These are phyloP conservation scores for Armadillidium nasatum DNA, from an alignment of 1,140 invertebrate species.

Conservation along the genomic window DNA sequence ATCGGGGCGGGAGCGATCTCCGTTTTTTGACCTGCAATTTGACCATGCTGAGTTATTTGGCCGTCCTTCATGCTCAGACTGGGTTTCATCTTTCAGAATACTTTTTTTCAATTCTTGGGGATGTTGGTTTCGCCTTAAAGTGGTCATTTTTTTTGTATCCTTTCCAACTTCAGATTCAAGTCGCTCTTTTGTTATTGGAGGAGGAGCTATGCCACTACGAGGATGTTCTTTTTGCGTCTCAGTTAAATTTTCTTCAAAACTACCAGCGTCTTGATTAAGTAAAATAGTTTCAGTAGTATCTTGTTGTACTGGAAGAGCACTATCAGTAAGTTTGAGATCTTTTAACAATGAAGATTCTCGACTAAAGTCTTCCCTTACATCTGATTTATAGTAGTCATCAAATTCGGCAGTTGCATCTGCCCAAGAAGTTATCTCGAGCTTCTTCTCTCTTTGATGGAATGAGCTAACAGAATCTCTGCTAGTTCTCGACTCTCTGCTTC, in stretches of 20 bases:
- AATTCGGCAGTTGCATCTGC: conserved; percentile 39
- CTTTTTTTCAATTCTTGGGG: conserved; percentile 18
- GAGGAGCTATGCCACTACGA: conserved; percentile 29
- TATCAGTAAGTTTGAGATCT: conserved; percentile 28
- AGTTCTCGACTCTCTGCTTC: conserved; percentile 41
- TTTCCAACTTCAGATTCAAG: conserved; percentile 35
- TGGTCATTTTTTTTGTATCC: conserved; percentile 43
- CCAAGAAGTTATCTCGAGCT: conserved; percentile 40
- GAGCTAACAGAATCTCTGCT: conserved; percentile 36
- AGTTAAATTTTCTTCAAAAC: conserved; percentile 11
- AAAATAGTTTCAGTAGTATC: conserved; percentile 22
- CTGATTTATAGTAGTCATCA: conserved; percentile 35
- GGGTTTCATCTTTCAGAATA: conserved; percentile 28
- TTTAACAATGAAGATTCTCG: conserved; percentile 29
- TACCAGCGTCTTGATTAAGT: conserved; percentile 1
- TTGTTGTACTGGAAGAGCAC: conserved; percentile 17
- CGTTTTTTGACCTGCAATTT: conserved; percentile 44
- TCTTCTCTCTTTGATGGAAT: conserved; percentile 35
- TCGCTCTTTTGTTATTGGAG: conserved; percentile 35
- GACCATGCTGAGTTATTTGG: neutral
- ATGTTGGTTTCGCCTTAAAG: neutral
- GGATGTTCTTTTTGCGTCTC: conserved; percentile 27
- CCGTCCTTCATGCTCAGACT: conserved; percentile 31
- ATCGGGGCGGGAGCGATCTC: conserved; percentile 45
- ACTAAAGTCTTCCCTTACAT: conserved; percentile 24